phyloP scores from a whole-genome alignment of 2,113 vertebrate species.

The Excalfactoria chinensis region DNA sequence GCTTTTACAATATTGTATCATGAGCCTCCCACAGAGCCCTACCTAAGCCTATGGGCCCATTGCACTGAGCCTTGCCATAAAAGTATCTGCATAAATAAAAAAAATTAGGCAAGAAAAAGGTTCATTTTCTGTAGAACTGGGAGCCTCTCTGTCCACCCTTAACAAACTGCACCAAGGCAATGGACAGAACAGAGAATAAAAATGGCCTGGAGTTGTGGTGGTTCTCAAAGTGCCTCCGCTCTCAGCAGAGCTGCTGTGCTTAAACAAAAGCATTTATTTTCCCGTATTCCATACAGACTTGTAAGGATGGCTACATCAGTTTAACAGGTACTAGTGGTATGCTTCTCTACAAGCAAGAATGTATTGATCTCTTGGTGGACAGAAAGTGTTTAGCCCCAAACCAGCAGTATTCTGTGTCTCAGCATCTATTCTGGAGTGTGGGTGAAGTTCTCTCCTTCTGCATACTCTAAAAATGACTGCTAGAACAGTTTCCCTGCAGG shows the following conservation, averaged over 20 bases:
- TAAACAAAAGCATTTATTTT: not conserved
- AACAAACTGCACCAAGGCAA: not conserved
- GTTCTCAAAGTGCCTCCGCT: fast-evolving
- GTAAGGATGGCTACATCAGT: not conserved
- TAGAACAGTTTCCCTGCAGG: not conserved
- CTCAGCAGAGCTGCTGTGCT: not conserved
- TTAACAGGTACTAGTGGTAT: not conserved
- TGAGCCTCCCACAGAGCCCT: not conserved
- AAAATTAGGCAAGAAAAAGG: not conserved
- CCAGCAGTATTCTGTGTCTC: not conserved
- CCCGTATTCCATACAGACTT: not conserved
- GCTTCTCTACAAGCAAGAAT: not conserved
- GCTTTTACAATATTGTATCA: not conserved
- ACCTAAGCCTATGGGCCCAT: not conserved
- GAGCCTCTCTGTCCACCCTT: not conserved
- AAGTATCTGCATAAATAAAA: not conserved
- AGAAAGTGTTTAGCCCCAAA: not conserved
- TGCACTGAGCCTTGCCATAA: not conserved
- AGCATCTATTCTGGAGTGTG: not conserved
- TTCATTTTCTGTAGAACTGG: not conserved
- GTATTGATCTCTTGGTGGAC: not conserved
- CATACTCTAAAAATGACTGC: not conserved
- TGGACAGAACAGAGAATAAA: not conserved
- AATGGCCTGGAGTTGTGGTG: not conserved
- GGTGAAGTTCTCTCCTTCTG: not conserved